Percentiles rank a stretch among this genome's conserved stretches.
These are phyloP conservation scores for Ophioninae sp. DNA, from an alignment of 2,888 invertebrate genomes.

Conservation along the genomic window DNA sequence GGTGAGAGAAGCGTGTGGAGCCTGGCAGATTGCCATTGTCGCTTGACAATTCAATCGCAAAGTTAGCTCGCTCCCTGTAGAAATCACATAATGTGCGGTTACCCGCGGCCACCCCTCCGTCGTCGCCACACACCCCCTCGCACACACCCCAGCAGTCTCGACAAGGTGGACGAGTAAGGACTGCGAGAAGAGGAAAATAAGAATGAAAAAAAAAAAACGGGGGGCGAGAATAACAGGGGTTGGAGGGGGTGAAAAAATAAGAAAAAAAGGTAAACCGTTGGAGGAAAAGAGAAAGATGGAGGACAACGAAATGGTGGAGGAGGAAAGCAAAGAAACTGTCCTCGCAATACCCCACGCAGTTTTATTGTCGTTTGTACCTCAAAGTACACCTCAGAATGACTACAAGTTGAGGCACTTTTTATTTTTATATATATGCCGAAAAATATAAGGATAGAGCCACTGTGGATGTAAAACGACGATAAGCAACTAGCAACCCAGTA, in stretches of 20 bases:
- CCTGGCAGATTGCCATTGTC: conserved; percentile 80
- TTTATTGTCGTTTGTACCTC: conserved; percentile 39
- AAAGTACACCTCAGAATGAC: conserved; percentile 46
- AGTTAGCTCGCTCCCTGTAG: conserved; percentile 80
- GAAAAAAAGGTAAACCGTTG: neutral
- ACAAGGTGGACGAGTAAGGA: neutral
- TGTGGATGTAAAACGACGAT: conserved; percentile 20
- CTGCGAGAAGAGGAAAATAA: neutral
- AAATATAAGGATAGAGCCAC: conserved; percentile 19
- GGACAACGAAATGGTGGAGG: neutral
- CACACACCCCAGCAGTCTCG: neutral
- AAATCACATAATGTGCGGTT: conserved; percentile 81
- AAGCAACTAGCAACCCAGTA: neutral
- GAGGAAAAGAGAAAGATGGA: neutral
- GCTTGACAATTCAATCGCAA: conserved; percentile 80
- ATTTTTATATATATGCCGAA: neutral
- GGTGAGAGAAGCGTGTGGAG: conserved; percentile 62
- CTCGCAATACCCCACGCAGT: conserved; percentile 16
- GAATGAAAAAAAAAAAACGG: neutral
- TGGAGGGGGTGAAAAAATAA: neutral
- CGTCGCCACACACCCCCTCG: neutral
- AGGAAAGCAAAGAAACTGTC: neutral
- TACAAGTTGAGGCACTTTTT: neutral
- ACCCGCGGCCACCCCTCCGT: conserved; percentile 66
- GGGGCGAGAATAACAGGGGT: neutral